Evolutionary conservation across 2,797 vertebrate species (phyloP).

Genomic region (Tolypeutes matacus): DNA sequence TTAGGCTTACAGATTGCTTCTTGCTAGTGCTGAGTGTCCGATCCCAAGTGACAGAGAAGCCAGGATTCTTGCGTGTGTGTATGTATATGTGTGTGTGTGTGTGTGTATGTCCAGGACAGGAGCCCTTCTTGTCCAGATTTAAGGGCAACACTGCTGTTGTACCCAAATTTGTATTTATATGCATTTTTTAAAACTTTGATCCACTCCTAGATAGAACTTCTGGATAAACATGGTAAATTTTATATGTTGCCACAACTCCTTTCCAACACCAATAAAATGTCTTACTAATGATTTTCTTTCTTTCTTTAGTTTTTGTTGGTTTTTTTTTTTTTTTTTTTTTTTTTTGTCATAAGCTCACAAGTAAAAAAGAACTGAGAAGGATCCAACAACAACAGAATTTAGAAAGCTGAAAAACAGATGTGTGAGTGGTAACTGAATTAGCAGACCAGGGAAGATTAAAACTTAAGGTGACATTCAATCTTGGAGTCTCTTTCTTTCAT

Average conservation of each 20-base stretch:
- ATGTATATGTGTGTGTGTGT: neutral
- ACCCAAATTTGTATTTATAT: constrained; percentile 10
- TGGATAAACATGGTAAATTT: constrained; percentile 29
- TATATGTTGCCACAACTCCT: constrained; percentile 14
- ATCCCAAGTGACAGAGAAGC: neutral
- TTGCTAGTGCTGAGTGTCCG: neutral
- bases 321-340: too few species aligned
- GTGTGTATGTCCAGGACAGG: neutral
- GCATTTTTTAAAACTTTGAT: neutral
- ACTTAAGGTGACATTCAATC: neutral
- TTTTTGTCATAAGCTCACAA: constrained; percentile 21
- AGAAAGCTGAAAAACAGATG: constrained; percentile 48
- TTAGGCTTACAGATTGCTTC: neutral
- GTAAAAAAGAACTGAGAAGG: constrained; percentile 39
- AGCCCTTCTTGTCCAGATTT: neutral
- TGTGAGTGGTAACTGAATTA: constrained; percentile 25
- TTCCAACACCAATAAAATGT: constrained; percentile 6
- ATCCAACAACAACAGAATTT: constrained; percentile 38
- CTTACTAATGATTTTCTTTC: neutral
- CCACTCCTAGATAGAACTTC: neutral
- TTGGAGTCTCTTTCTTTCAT: neutral
- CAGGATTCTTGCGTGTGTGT: neutral
- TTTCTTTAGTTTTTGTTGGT: too few species aligned
- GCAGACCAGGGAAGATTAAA: constrained; percentile 1
- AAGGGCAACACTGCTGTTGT: neutral